Percentiles rank a stretch among this genome's conserved stretches.
phyloP scores from a whole-genome alignment of 2,113 vertebrate genomes.

The Capreolus pygargus region DNA sequence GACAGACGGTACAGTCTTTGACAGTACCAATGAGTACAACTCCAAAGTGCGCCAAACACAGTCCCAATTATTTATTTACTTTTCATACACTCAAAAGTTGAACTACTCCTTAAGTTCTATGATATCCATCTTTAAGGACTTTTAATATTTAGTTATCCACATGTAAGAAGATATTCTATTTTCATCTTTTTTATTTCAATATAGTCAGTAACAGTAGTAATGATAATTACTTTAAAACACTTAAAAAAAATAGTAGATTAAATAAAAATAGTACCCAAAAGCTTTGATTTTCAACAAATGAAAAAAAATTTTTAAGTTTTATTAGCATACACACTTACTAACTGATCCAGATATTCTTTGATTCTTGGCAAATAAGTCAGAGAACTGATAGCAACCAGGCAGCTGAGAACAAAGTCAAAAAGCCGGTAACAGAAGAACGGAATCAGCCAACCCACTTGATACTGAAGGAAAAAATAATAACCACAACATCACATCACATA shows the following conservation, averaged over 20 bases:
- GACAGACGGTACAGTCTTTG: not conserved
- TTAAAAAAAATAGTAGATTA: not conserved
- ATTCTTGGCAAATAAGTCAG: constrained; percentile 97
- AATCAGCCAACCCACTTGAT: constrained; percentile 97
- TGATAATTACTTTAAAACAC: not conserved
- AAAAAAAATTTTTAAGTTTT: not conserved
- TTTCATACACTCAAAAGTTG: not conserved
- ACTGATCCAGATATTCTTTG: constrained; percentile 96
- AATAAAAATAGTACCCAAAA: not conserved
- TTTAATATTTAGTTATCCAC: not conserved
- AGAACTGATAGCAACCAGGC: constrained; percentile 96
- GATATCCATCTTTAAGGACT: not conserved
- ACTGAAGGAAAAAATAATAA: constrained; percentile 76
- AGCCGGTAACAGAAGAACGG: constrained; percentile 99
- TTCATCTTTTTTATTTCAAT: constrained; percentile 1
- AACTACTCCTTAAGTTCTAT: not conserved
- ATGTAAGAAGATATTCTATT: not conserved
- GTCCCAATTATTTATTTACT: not conserved
- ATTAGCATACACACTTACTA: constrained; percentile 85
- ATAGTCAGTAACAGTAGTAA: not conserved
- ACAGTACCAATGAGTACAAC: not conserved
- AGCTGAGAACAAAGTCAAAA: constrained; percentile 98
- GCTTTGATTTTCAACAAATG: not conserved
- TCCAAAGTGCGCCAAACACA: not conserved
- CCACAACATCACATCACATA: not conserved